Evolutionary conservation across 1,140 invertebrate species (phyloP), one percentile per base, ranked within the genome.

Genomic region (Phymastichus coffea): DNA sequence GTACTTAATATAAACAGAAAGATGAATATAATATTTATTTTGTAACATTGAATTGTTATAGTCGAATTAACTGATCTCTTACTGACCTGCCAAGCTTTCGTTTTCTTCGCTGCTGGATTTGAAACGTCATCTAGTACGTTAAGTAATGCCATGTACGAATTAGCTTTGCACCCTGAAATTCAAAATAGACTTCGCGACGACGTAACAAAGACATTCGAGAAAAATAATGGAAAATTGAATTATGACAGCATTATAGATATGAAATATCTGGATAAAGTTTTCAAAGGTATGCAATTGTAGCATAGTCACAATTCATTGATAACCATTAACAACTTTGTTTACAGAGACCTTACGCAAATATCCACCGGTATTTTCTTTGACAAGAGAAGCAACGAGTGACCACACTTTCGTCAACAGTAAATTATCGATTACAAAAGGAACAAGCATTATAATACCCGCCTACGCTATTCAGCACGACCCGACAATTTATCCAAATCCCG

Each of bases 31-130:
- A n/a, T n/a, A n/a, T n/a, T 33, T 6, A 33, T 12, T 12, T 12
- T 33, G 28, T 33, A 7, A 23, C 6, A n/a, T 52, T 4, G 10
- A 25, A 15, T 52, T 40, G 62, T 63, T 22, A 12, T 55, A 60
- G 40, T 53, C 70, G 69, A 69, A 62, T n/a, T 69, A 48, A 68
- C 66, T 4, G 66, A 72, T 47, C 48, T 26, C 4, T 43, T 68
- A 3, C 76, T 83, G 17, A 78, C 85, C 0, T 85, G 85, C 0
- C 84, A 88, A 72, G 79, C 81, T 1, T 84, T 87, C 33, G 79
- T 87, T 4, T 87, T 88, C 64, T 84, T 87, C 63, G 64, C 86
- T 12, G 88, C 87, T 33, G 88, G 88, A n/a, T 89, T 86, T 56
- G 84, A 86, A 51, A 86, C 85, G 0, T 84, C 84, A 3, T 79